Evolutionary conservation across 2,888 invertebrate genomes (phyloP).

Genomic region (Machimus rusticus): DNA sequence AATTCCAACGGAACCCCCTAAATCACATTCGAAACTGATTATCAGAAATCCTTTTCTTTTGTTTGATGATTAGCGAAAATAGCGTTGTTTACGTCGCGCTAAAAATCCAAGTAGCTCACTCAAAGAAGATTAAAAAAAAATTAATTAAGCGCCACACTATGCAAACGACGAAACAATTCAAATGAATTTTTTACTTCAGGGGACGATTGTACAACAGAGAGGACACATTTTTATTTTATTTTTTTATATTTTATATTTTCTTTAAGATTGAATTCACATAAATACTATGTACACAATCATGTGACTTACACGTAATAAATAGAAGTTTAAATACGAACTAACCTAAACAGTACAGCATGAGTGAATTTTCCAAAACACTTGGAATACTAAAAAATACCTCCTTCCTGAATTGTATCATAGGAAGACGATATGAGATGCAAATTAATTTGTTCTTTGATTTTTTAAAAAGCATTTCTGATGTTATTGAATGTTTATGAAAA

Average conservation of each 20-base stretch:
- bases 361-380: slow-evolving; percentile 12
- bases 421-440: not conserved
- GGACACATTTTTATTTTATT: not conserved
- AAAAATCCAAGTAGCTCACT: not conserved
- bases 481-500: not conserved
- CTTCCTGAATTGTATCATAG: not conserved
- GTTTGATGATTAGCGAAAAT: not conserved
- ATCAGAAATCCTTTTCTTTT: not conserved
- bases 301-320: not conserved
- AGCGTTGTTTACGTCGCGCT: not conserved
- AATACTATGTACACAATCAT: not conserved
- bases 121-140: not conserved
- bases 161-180: not conserved
- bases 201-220: not conserved
- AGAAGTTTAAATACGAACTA: not conserved
- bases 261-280: not conserved
- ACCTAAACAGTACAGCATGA: not conserved
- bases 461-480: not conserved
- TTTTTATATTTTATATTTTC: not conserved
- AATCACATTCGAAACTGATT: not conserved
- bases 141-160: not conserved
- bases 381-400: slow-evolving; percentile 15
- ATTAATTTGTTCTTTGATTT: not conserved
- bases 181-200: not conserved
- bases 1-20: not conserved